phyloP scores from a whole-genome alignment of 2,113 vertebrate species.

The Tragelaphus scriptus region DNA sequence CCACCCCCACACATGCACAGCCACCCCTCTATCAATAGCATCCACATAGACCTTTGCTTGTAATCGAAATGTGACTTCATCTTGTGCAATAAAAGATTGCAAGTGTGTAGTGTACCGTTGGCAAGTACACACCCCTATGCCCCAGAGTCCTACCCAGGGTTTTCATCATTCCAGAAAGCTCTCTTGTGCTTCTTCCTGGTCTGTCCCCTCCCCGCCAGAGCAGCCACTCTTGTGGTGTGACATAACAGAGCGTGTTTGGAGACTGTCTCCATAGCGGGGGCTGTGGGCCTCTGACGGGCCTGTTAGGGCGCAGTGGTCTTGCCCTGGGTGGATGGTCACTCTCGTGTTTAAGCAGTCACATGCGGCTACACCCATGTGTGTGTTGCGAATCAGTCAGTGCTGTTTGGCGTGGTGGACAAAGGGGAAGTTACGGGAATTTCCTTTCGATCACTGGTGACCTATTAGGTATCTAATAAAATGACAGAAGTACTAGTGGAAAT shows the following conservation, averaged over 20 bases:
- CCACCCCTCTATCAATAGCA: rapidly evolving
- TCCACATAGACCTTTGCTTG: neutral
- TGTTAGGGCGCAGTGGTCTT: neutral
- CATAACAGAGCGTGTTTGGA: rapidly evolving
- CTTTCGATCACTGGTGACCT: neutral
- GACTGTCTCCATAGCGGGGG: rapidly evolving
- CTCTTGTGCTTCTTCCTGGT: neutral
- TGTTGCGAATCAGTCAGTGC: neutral
- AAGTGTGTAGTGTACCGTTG: neutral
- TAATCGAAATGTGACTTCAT: neutral
- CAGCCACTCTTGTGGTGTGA: neutral
- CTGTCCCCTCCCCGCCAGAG: neutral
- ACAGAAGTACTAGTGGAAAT: neutral
- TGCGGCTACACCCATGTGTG: neutral
- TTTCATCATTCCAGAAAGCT: neutral
- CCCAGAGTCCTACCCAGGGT: neutral
- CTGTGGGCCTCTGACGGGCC: rapidly evolving
- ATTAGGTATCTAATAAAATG: neutral
- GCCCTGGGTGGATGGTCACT: neutral
- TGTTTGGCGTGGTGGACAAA: neutral
- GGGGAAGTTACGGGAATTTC: neutral
- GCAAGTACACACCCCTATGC: no score
- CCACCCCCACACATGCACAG: neutral
- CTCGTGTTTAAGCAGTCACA: rapidly evolving
- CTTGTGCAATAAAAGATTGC: neutral